phyloP scores from a whole-genome alignment of 2,797 vertebrate species.

The Sebastes jordani region DNA sequence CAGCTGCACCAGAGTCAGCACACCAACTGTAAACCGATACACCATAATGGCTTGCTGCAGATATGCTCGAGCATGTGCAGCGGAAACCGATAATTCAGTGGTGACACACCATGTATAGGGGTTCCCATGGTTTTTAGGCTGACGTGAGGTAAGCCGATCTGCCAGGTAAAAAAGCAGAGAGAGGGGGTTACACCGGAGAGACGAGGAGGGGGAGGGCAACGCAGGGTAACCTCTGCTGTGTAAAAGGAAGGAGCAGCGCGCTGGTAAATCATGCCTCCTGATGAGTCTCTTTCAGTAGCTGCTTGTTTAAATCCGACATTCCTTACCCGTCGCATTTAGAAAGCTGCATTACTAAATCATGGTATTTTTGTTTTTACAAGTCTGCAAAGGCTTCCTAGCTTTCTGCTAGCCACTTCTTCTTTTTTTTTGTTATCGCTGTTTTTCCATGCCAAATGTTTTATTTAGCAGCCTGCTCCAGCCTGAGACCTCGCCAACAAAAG shows the following conservation, averaged over 20 bases:
- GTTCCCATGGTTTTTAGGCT: conserved; percentile 75
- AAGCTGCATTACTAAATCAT: conserved; percentile 69
- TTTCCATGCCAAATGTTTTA: conserved; percentile 73
- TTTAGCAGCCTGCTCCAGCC: conserved; percentile 57
- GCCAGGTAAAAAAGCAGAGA: conserved; percentile 61
- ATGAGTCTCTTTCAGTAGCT: conserved; percentile 69
- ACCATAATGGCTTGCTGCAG: conserved; percentile 75
- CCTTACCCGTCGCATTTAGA: conserved; percentile 54
- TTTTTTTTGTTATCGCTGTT: conserved; percentile 56
- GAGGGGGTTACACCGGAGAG: conserved; percentile 21
- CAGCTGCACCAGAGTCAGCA: conserved; percentile 74
- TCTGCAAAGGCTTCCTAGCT: conserved; percentile 50
- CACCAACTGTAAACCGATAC: conserved; percentile 75
- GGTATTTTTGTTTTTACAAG: conserved; percentile 71
- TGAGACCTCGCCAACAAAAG: conserved; percentile 64
- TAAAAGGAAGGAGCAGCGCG: conserved; percentile 38
- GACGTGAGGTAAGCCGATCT: conserved; percentile 73
- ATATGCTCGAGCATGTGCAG: conserved; percentile 73
- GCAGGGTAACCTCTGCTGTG: conserved; percentile 40
- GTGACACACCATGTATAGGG: conserved; percentile 70
- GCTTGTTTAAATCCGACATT: conserved; percentile 64
- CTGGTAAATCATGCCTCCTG: conserved; percentile 68
- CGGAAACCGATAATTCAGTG: conserved; percentile 79
- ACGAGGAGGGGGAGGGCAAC: not conserved
- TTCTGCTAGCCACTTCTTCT: conserved; percentile 27